These are phyloP conservation scores for Tanytarsus gracilentus DNA, from an alignment of 2,888 invertebrate genomes.

Conservation along the genomic window DNA sequence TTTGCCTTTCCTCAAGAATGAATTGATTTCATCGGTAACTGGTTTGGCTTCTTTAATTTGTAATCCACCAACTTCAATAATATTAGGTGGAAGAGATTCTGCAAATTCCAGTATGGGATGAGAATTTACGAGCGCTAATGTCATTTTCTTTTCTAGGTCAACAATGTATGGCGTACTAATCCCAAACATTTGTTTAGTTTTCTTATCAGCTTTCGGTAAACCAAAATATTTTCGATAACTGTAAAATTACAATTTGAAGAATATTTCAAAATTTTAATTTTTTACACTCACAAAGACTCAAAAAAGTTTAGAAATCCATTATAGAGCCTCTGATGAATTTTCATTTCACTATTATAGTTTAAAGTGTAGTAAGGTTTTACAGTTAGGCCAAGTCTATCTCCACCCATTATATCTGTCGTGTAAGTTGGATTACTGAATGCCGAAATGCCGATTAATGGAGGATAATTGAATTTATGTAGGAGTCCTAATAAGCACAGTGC, in stretches of 20 bases:
- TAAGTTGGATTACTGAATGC: slow-evolving; percentile 32
- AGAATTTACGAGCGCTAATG: slow-evolving; percentile 28
- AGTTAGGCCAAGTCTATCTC: slow-evolving; percentile 29
- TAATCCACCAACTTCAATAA: slow-evolving; percentile 31
- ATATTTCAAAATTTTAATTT: neutral
- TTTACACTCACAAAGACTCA: slow-evolving; percentile 33
- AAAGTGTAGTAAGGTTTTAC: slow-evolving; percentile 29
- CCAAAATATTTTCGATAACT: neutral
- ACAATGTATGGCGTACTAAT: neutral
- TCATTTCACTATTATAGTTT: slow-evolving; percentile 31
- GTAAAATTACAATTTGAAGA: neutral
- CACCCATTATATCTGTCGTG: slow-evolving; percentile 30
- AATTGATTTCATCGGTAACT: slow-evolving; percentile 30
- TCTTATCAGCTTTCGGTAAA: neutral
- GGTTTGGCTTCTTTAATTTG: slow-evolving; percentile 30
- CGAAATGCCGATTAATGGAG: slow-evolving; percentile 34
- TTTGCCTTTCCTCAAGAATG: slow-evolving; percentile 30
- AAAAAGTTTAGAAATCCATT: slow-evolving; percentile 30
- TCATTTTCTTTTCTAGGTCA: neutral
- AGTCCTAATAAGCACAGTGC: slow-evolving; percentile 35
- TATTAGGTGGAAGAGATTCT: slow-evolving; percentile 29
- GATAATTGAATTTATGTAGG: slow-evolving; percentile 35
- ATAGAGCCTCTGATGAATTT: slow-evolving; percentile 29
- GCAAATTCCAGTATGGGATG: slow-evolving; percentile 29
- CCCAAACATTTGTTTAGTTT: slow-evolving; percentile 16